These are phyloP conservation scores for Channallabes apus DNA, from an alignment of 2,797 vertebrate genomes.

Conservation along the genomic window DNA sequence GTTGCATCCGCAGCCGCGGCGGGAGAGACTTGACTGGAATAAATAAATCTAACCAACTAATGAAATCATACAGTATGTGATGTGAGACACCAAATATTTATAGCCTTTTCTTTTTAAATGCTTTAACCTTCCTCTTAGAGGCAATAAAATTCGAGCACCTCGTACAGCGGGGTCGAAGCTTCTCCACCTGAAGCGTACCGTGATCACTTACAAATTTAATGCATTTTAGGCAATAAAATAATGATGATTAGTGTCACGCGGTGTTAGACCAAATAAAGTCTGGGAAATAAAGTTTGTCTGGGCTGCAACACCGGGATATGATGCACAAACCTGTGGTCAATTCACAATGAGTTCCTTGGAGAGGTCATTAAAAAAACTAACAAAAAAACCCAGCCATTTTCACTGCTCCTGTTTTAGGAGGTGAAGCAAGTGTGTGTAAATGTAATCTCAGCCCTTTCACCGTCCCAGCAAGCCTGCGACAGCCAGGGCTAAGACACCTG, in stretches of 20 bases:
- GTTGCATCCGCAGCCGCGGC: no score
- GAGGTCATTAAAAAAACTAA: constrained; percentile 32
- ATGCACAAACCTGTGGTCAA: background rate
- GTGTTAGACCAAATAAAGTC: background rate
- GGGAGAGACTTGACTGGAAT: background rate
- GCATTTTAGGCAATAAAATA: background rate
- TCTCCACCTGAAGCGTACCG: background rate
- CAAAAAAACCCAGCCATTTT: background rate
- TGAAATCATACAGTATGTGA: background rate
- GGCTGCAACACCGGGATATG: constrained; percentile 23
- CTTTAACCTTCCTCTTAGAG: background rate
- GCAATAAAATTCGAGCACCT: background rate
- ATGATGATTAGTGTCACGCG: background rate
- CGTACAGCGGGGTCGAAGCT: background rate
- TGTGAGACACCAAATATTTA: background rate
- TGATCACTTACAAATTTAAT: background rate
- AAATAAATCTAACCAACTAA: background rate
- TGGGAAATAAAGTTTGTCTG: constrained; percentile 3
- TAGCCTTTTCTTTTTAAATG: background rate
- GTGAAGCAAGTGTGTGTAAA: constrained; percentile 26
- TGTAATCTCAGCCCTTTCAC: constrained; percentile 1
- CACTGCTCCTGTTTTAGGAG: background rate
- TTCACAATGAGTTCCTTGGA: constrained; percentile 15
- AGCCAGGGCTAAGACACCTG: constrained; percentile 3
- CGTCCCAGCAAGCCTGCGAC: background rate